Conservation (phyloP, 35 echinoderm and acorn worm genomes). For the Heliocidaris erythrogramma region DNA sequence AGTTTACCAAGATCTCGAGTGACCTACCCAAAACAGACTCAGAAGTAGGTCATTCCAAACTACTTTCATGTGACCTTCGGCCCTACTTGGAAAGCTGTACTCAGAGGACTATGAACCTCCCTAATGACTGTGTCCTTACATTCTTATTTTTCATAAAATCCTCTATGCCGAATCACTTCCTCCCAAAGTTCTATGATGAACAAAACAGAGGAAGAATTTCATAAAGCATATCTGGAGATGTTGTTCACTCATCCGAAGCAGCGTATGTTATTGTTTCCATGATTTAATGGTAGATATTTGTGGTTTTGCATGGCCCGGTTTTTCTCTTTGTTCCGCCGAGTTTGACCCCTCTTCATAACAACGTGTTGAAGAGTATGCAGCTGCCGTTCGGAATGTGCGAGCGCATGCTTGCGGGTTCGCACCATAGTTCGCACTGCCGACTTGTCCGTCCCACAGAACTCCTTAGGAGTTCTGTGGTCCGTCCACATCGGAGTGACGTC, state of each 20-base stretch:
- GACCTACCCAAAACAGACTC: background rate
- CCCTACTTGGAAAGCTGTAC: background rate
- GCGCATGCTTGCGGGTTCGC: background rate
- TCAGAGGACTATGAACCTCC: background rate
- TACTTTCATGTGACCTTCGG: background rate
- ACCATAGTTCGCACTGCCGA: background rate
- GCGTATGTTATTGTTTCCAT: background rate
- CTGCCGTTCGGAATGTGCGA: background rate
- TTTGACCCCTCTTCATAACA: background rate
- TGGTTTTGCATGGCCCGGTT: slow-evolving; percentile 7
- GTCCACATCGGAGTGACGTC: background rate
- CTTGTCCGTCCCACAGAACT: background rate
- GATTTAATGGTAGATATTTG: background rate
- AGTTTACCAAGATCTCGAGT: background rate
- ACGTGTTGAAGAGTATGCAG: background rate
- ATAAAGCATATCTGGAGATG: background rate
- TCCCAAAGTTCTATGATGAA: background rate
- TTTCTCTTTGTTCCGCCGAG: background rate
- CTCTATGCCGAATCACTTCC: background rate
- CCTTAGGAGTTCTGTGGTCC: too few species aligned
- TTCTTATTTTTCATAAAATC: background rate
- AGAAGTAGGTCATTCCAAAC: slow-evolving; percentile 1
- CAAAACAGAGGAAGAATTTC: background rate
- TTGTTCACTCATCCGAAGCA: background rate
- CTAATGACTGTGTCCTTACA: background rate